Evolutionary conservation across 2,113 vertebrate genomes (phyloP).

Genomic region (Peromyscus polionotus): DNA sequence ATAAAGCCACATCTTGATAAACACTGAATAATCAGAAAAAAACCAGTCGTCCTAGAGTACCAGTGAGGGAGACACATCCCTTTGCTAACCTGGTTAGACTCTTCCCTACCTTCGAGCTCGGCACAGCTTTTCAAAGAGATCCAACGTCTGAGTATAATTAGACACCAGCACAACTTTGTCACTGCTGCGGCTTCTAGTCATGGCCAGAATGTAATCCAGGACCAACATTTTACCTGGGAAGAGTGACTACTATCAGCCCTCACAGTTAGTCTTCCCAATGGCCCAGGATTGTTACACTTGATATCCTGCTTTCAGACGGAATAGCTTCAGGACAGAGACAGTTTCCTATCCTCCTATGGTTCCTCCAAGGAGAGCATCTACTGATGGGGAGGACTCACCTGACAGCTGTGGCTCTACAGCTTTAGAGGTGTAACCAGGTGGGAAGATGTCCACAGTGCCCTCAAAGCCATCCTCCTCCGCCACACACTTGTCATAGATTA

Average conservation of each 20-base stretch:
- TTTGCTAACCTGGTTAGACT: background rate
- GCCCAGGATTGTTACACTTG: slow-evolving; percentile 2
- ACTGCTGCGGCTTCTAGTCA: slow-evolving; percentile 93
- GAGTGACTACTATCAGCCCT: slow-evolving; percentile 46
- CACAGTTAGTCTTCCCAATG: background rate
- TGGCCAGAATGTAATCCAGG: slow-evolving; percentile 96
- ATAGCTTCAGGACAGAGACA: slow-evolving; percentile 8
- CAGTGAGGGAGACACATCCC: background rate
- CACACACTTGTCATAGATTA: slow-evolving; percentile 97
- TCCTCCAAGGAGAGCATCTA: background rate
- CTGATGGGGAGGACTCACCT: slow-evolving; percentile 86
- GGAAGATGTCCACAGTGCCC: slow-evolving; percentile 94
- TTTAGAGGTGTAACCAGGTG: slow-evolving; percentile 92
- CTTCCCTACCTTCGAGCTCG: slow-evolving; percentile 91
- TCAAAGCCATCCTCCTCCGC: slow-evolving; percentile 94
- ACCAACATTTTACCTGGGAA: slow-evolving; percentile 97
- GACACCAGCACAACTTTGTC: slow-evolving; percentile 99
- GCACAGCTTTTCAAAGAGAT: slow-evolving; percentile 98
- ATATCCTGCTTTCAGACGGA: slow-evolving; percentile 22
- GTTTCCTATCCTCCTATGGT: background rate
- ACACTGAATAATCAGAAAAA: slow-evolving; percentile 5
- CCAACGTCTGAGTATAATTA: slow-evolving; percentile 98
- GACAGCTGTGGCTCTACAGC: slow-evolving; percentile 96
- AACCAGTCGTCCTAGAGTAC: background rate
- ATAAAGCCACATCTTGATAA: background rate